phyloP scores from a whole-genome alignment of 1,140 invertebrate species.

The Zaprionus taronus region DNA sequence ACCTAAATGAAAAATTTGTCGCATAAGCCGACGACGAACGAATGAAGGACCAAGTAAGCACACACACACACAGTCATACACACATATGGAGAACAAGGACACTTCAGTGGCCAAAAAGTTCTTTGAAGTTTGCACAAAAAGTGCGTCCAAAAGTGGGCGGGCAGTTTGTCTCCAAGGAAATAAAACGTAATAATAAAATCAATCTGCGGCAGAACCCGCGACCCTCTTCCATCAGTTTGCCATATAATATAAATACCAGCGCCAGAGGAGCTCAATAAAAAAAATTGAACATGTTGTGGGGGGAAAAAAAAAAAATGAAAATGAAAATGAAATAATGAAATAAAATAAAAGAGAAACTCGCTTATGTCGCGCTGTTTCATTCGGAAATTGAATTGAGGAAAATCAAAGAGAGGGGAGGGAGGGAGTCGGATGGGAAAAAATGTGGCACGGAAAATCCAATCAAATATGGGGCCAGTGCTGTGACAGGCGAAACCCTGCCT shows the following conservation, averaged over 20 bases:
- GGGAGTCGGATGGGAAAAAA: neutral
- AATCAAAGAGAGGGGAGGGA: neutral
- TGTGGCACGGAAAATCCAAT: slow-evolving; percentile 66
- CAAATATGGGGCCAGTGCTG: slow-evolving; percentile 54
- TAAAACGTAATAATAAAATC: slow-evolving; percentile 78
- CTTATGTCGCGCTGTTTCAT: slow-evolving; percentile 35
- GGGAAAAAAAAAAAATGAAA: slow-evolving; percentile 24
- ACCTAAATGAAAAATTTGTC: slow-evolving; percentile 74
- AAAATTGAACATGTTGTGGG: slow-evolving; percentile 27
- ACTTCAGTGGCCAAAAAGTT: slow-evolving; percentile 67
- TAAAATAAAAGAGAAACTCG: slow-evolving; percentile 67
- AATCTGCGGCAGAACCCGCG: slow-evolving; percentile 58
- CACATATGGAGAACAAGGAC: slow-evolving; percentile 54
- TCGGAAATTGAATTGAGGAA: slow-evolving; percentile 53
- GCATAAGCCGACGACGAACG: slow-evolving; percentile 63
- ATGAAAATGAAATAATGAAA: slow-evolving; percentile 59
- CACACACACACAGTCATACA: slow-evolving; percentile 32
- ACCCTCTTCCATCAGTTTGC: neutral
- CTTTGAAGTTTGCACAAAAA: slow-evolving; percentile 77
- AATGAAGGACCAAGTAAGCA: slow-evolving; percentile 42
- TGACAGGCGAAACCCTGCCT: slow-evolving; percentile 19
- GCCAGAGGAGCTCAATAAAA: slow-evolving; percentile 23
- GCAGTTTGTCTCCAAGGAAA: slow-evolving; percentile 81
- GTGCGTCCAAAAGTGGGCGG: slow-evolving; percentile 51
- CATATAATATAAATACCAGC: slow-evolving; percentile 52